phyloP scores from a whole-genome alignment of 64 coral and sea anemone genomes.

The Montipora foliosa region DNA sequence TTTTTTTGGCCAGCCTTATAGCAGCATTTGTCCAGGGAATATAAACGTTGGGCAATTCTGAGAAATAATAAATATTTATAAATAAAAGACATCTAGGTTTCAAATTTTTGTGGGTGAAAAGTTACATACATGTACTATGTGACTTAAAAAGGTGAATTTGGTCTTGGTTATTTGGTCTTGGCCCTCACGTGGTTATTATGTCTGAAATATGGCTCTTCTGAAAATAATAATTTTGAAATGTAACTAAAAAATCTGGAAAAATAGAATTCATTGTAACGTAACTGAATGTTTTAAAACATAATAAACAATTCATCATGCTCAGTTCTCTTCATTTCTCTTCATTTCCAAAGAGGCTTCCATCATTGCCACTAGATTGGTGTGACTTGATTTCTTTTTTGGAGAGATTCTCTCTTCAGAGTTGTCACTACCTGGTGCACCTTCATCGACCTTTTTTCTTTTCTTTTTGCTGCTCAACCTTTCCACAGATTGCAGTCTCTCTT shows the following conservation, averaged over 20 bases:
- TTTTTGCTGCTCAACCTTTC: conserved; percentile 25
- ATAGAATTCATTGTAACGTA: too few species aligned
- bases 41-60: too few species aligned
- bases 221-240: not conserved
- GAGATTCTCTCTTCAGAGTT: conserved; percentile 1
- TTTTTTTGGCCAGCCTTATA: not conserved
- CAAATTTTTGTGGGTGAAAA: too few species aligned
- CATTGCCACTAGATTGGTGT: conserved; percentile 8
- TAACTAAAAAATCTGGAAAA: too few species aligned
- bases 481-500: not conserved
- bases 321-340: conserved; percentile 14
- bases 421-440: conserved; percentile 3
- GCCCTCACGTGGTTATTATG: not conserved
- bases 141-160: not conserved
- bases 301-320: too few species aligned
- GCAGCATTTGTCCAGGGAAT: not conserved
- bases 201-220: not conserved
- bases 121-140: too few species aligned
- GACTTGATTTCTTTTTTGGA: conserved; percentile 32
- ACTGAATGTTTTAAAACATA: too few species aligned
- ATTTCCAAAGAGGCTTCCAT: conserved; percentile 13
- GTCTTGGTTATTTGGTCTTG: not conserved
- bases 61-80: too few species aligned
- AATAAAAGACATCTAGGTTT: too few species aligned
- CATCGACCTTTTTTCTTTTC: conserved; percentile 8